A percentile compares a stretch with the other conserved stretches of the same genome.
Evolutionary conservation across 1,140 invertebrate species (phyloP).

Genomic region (Aricia agestis): DNA sequence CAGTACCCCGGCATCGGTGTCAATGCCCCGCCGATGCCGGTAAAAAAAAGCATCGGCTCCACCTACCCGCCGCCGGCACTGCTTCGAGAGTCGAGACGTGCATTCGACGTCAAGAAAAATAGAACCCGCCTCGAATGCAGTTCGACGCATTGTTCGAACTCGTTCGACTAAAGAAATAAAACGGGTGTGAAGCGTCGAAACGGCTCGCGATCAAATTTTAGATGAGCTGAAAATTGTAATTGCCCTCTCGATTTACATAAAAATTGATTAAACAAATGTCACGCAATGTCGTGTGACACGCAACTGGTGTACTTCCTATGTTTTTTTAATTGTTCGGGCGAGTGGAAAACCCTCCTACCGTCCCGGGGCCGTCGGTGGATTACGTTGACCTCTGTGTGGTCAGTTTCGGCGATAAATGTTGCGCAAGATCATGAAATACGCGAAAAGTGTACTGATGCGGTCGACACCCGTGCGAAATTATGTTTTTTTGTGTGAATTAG

Average conservation of each 20-base stretch:
- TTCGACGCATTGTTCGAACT: conserved; percentile 21
- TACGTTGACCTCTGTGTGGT: background rate
- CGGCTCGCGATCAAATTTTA: background rate
- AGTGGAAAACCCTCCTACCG: conserved; percentile 10
- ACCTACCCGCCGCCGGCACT: conserved; percentile 48
- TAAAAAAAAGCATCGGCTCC: conserved; percentile 71
- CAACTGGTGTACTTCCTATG: conserved; percentile 55
- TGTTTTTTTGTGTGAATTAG: background rate
- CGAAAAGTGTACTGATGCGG: background rate
- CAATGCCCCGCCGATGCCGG: conserved; percentile 69
- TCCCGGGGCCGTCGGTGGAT: background rate
- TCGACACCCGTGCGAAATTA: background rate
- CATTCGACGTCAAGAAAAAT: conserved; percentile 42
- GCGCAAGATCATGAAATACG: background rate
- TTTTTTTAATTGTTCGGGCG: conserved; percentile 47
- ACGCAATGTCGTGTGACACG: conserved; percentile 59
- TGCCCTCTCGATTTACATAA: conserved; percentile 6
- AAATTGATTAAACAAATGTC: conserved; percentile 28
- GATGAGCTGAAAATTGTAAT: conserved; percentile 7
- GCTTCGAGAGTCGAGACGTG: conserved; percentile 36
- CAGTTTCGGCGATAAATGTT: background rate
- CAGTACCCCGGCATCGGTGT: conserved; percentile 67
- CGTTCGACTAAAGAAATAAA: background rate
- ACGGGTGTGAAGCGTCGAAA: background rate
- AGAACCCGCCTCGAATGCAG: conserved; percentile 30